Conservation (phyloP, 2,888 invertebrate species). For the Ectemnius lituratus region DNA sequence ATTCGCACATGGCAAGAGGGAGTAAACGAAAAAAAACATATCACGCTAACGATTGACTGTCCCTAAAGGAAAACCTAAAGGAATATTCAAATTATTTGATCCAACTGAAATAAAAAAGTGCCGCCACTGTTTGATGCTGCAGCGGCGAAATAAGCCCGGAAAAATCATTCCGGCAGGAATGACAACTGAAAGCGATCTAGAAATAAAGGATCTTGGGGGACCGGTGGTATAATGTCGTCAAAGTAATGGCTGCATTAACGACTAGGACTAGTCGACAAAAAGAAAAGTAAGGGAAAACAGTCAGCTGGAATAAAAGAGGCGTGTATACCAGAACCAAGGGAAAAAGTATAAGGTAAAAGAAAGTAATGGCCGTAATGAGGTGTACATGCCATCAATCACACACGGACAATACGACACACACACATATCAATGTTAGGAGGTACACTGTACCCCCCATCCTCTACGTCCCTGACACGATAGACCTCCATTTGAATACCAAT, state of each 20-base stretch:
- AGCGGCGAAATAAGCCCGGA: not conserved
- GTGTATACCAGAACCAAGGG: not conserved
- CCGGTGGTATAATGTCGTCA: too few relatives aligned
- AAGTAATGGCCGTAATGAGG: slow-evolving; percentile 52
- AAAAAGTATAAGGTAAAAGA: not conserved
- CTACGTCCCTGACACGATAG: slow-evolving; percentile 64
- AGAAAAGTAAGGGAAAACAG: too few relatives aligned
- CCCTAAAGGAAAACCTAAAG: slow-evolving; percentile 30
- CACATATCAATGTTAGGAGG: slow-evolving; percentile 64
- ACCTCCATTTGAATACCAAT: slow-evolving; percentile 78
- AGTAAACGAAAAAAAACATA: slow-evolving; percentile 19
- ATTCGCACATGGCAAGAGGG: slow-evolving; percentile 40
- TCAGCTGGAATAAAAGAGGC: too few relatives aligned
- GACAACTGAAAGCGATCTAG: too few relatives aligned
- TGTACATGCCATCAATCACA: slow-evolving; percentile 64
- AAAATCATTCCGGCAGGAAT: not conserved
- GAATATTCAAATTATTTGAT: slow-evolving; percentile 14
- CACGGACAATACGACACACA: slow-evolving; percentile 67
- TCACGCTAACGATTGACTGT: not conserved
- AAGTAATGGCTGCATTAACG: too few relatives aligned
- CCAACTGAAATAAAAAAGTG: not conserved
- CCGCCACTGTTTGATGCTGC: too few relatives aligned
- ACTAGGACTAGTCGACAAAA: too few relatives aligned
- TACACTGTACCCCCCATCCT: slow-evolving; percentile 63
- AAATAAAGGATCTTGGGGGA: too few relatives aligned